Base-by-base conservation (phyloP, 2,797 vertebrate species). In the Anabacerthia variegaticeps region DNA sequence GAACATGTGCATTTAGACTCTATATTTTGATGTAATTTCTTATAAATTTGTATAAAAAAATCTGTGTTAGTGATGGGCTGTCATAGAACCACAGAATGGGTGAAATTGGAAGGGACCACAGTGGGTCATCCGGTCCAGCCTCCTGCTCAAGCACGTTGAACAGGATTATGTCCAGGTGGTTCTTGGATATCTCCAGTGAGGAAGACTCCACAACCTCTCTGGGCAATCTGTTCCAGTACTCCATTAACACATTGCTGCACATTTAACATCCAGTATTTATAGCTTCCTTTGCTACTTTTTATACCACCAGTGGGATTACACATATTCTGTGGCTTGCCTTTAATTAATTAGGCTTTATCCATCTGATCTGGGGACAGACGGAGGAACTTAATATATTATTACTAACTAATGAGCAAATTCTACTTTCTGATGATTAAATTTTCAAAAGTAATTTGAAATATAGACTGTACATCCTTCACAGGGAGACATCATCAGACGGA, bases 371-470 rank as follows among this genome's bases (percentile, higher is more conserved):
- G 52, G 73, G 52, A 78, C 46, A 93, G 87, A 85, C 19, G 84
- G 79, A 76, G 58, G 79, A 96, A 92, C 76, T 90, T 96, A 84
- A 95, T 97, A 88, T 88, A 96, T 93, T 97, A 96, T 96, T 96
- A 95, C 85, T 84, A 91, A 81, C 93, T 96, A 96, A 97, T 93
- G 95, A 96, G 79, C 77, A 87, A 84, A 93, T 95, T 93, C 85
- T 94, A 81, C 85, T 92, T 82, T 92, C 89, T 46, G 55, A 93
- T 94, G 54, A 96, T 97, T 94, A 96, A 93, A 97, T 90, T 93
- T 97, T 95, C 89, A 95, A 27, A 92, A 85, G 79, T 85, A 85
- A 96, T 97, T 96, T 96, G 94, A 95, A 93, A 90, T 92, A 95
- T 51, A 91, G 89, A 69, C 95, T 89, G 58, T 76, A 84, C 0